Evolutionary conservation across 1,140 invertebrate genomes (phyloP), one percentile per base, ranked within the genome.

Genomic region (Oryctes rhinoceros): DNA sequence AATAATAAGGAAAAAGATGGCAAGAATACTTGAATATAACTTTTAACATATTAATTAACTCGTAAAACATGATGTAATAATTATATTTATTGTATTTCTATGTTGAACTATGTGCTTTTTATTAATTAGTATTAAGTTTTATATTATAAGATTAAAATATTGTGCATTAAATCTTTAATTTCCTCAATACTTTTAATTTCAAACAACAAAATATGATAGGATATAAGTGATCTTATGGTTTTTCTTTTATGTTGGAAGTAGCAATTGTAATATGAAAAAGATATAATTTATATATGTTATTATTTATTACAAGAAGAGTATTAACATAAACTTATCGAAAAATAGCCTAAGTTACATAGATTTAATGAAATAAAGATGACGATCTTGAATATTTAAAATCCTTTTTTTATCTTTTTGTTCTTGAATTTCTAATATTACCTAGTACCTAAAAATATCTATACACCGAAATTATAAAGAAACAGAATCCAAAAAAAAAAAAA

Each of bases 381-480:
- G 65, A 35, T 71, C 37, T 35, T 71, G 10, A 71, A 71, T 71
- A 71, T 9, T 9, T 35, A 71, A 71, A 71, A 71, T 71, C 24
- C 35, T 24, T 10, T 24, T 37, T 30, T 71, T 24, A 30, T 71
- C 35, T 71, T 35, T 71, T 71, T 1, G 13, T 71, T 71, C 39
- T 71, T 24, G 24, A 35, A 35, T 30, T 71, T 71, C 24, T 24
- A 71, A 37, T 71, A 35, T 71, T 71, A 71, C 20, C 35, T 35
- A 35, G 18, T 71, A 71, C 13, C 53, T 62, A 62, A 59, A 59
- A 59, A 59, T 59, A 59, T 59, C 53, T 37, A 71, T 71, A 71
- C 65, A 71, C 65, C 65, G 65, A 71, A 71, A 71, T 71, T 24
- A 71, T 71, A 71, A 71, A 71, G 24, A 71, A 71, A 11, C 65